Conservation (phyloP, 2,113 vertebrate species). For the Panthera tigris region DNA sequence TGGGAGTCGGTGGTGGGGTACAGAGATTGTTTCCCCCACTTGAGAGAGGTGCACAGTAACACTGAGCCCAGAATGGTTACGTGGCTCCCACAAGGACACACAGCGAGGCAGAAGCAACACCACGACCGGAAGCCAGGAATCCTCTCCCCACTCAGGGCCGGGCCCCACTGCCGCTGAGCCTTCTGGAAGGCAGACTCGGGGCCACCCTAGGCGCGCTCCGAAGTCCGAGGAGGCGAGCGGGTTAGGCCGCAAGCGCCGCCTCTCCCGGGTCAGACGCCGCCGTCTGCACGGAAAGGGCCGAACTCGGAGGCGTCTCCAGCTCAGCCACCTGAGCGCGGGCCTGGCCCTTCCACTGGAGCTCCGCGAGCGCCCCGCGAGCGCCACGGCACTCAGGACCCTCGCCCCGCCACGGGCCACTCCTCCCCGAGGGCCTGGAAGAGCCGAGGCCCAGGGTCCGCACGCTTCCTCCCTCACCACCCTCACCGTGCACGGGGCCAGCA, state of each 20-base stretch:
- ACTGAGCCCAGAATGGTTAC: background rate
- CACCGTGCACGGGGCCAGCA: background rate
- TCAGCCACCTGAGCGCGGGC: background rate
- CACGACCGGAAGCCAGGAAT: background rate
- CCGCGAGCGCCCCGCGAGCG: background rate
- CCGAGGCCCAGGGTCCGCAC: background rate
- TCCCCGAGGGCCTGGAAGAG: background rate
- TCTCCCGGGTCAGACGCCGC: background rate
- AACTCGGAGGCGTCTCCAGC: background rate
- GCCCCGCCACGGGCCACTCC: no score
- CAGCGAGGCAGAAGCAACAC: background rate
- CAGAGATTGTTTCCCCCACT: background rate
- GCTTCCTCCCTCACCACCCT: background rate
- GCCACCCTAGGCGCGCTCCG: background rate
- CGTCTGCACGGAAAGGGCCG: background rate
- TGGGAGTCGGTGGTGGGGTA: background rate
- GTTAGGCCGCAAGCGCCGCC: background rate
- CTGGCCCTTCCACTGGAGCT: background rate
- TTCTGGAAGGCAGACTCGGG: background rate
- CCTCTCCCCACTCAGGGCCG: background rate
- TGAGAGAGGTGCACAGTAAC: background rate
- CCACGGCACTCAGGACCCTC: background rate
- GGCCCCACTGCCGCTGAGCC: background rate
- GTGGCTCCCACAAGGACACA: background rate
- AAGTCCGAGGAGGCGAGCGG: background rate